Conservation (phyloP, 2,113 vertebrate genomes). For the Benitochromis conjunctus region DNA sequence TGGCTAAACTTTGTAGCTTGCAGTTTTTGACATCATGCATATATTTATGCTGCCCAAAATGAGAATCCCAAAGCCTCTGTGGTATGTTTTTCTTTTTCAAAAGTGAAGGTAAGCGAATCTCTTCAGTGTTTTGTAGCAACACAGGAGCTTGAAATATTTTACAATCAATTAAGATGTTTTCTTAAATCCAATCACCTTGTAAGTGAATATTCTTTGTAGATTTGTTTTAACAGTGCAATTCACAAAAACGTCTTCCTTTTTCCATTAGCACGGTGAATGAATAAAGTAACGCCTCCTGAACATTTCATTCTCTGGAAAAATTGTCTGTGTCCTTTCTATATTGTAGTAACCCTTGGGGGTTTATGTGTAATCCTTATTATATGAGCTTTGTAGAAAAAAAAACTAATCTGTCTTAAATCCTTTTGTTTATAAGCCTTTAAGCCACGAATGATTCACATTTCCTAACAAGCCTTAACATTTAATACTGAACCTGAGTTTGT, state of each 20-base stretch:
- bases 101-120: not conserved
- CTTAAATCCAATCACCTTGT: not conserved
- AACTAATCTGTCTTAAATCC: constrained; percentile 22
- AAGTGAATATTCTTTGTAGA: not conserved
- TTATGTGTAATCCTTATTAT: constrained; percentile 36
- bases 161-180: not conserved
- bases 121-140: not conserved
- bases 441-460: constrained; percentile 20
- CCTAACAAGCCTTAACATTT: constrained; percentile 8
- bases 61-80: not conserved
- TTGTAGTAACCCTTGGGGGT: not conserved
- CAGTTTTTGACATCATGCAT: not conserved
- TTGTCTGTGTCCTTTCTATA: not conserved
- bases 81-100: not conserved
- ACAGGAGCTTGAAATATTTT: not conserved
- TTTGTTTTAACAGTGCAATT: not conserved
- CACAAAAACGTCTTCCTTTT: not conserved
- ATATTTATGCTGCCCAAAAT: not conserved
- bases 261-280: not conserved
- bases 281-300: not conserved
- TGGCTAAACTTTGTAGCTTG: not conserved
- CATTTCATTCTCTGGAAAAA: not conserved
- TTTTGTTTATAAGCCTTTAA: constrained; percentile 47
- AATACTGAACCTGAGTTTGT: not conserved
- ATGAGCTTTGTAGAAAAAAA: constrained; percentile 12